Evolutionary conservation across 1,140 invertebrate species (phyloP), one percentile per base, ranked within the genome.

Genomic region (Drosophila pseudoananassae): DNA sequence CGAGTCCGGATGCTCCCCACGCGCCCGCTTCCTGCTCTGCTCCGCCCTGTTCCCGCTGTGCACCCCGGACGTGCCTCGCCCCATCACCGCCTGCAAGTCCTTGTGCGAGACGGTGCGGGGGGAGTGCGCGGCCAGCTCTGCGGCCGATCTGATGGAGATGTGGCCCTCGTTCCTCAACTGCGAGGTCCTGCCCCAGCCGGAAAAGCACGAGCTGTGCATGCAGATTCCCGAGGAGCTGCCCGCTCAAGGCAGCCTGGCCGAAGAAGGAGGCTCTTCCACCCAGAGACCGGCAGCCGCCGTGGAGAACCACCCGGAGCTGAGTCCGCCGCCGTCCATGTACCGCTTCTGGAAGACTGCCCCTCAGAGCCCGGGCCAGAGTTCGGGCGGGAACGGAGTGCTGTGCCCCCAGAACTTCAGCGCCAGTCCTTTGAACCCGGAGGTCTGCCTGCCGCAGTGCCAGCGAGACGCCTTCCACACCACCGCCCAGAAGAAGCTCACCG

Each of bases 31-130:
- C 87, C 97, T 99, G 92, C 94, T 99, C 29, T 99, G 98, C 92
- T 97, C 97, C 27, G 96, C 97, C 7, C 97, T 98, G 90, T 96
- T 97, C 12, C 98, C 98, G 33, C 96, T 98, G 92, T 99, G 98
- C 92, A 97, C 97, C 7, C 96, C 97, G 82, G 96, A 98, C 88
- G 96, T 98, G 73, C 93, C 94, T 29, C 95, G 95, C 76, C 96
- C 97, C 20, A 97, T 99, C 64, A 96, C 96, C 50, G 96, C 97
- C 3, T 98, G 98, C 93, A 94, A 96, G 71, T 95, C 95, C 3
- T 94, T 98, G 45, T 98, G 97, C 92, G 94, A 97, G 77, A 95
- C 94, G 43, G 97, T 98, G 1, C 94, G 94, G 64, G 93, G 93
- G 45, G 94, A 96, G 60, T 99, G 98, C 92, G 76, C 53, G 2